phyloP scores from a whole-genome alignment of 2,888 invertebrate species.

The Thelaira solivaga region DNA sequence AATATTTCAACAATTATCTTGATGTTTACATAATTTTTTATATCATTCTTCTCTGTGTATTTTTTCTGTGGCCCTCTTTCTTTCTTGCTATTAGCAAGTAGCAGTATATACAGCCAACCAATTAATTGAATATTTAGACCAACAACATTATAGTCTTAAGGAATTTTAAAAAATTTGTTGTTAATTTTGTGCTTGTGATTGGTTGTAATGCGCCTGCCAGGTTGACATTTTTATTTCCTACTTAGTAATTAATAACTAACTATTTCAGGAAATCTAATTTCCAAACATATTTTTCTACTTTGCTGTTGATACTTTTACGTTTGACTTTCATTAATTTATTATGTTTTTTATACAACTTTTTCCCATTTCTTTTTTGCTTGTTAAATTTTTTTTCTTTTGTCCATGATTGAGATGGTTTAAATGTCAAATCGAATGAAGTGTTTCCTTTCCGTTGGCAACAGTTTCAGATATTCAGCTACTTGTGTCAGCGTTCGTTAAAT shows the following conservation, averaged over 20 bases:
- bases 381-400: conserved; percentile 27
- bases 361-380: neutral
- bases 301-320: neutral
- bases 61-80: too few relatives aligned
- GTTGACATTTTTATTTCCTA: conserved; percentile 13
- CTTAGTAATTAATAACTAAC: neutral
- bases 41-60: too few relatives aligned
- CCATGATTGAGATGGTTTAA: conserved; percentile 19
- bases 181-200: neutral
- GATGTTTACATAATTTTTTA: too few relatives aligned
- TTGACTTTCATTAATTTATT: neutral
- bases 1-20: too few relatives aligned
- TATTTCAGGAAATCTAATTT: conserved; percentile 12
- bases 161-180: too few relatives aligned
- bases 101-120: too few relatives aligned
- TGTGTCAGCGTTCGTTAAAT: neutral
- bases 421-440: conserved; percentile 12
- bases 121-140: too few relatives aligned
- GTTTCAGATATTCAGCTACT: conserved; percentile 19
- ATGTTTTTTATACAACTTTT: neutral
- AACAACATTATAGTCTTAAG: too few relatives aligned
- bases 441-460: conserved; percentile 45
- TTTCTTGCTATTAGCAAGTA: too few relatives aligned
- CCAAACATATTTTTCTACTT: conserved; percentile 33
- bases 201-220: neutral